Evolutionary conservation across 2,888 invertebrate genomes (phyloP).

Genomic region (Panopea generosa): DNA sequence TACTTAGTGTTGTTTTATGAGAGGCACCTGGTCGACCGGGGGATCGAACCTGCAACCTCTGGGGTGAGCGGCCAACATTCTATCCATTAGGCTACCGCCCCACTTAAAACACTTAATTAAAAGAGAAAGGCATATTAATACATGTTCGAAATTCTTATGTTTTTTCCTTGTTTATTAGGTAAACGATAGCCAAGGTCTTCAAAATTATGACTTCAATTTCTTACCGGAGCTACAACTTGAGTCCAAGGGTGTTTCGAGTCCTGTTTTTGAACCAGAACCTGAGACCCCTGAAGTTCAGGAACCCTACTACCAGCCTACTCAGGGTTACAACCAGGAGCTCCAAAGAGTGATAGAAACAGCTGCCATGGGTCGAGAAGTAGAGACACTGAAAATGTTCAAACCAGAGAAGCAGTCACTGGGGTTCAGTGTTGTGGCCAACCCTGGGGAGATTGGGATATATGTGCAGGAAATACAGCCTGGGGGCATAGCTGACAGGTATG

Average conservation of each 20-base stretch:
- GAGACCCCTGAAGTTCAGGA: background rate
- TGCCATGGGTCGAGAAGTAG: slow-evolving; percentile 88
- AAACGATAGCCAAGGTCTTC: slow-evolving; percentile 21
- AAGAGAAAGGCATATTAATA: no score
- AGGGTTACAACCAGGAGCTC: slow-evolving; percentile 74
- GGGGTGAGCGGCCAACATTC: no score
- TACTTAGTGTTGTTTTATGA: no score
- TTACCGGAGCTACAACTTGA: slow-evolving; percentile 86
- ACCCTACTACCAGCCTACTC: slow-evolving; percentile 57
- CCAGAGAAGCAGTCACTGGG: slow-evolving; percentile 89
- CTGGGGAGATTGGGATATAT: slow-evolving; percentile 89
- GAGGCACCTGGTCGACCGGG: no score
- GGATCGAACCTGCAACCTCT: no score
- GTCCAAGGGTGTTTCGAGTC: slow-evolving; percentile 38
- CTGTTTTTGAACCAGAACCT: slow-evolving; percentile 57
- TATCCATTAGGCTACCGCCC: no score
- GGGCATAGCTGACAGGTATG: slow-evolving; percentile 89
- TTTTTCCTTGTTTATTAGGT: no score
- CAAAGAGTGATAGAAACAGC: slow-evolving; percentile 87
- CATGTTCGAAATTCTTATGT: no score
- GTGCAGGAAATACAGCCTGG: slow-evolving; percentile 89
- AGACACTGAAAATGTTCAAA: slow-evolving; percentile 88
- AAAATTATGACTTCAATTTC: slow-evolving; percentile 94
- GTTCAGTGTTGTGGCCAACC: slow-evolving; percentile 89
- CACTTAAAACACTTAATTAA: no score